Evolutionary conservation across 2,113 vertebrate species (phyloP).

Genomic region (Chloropsis cyanopogon): DNA sequence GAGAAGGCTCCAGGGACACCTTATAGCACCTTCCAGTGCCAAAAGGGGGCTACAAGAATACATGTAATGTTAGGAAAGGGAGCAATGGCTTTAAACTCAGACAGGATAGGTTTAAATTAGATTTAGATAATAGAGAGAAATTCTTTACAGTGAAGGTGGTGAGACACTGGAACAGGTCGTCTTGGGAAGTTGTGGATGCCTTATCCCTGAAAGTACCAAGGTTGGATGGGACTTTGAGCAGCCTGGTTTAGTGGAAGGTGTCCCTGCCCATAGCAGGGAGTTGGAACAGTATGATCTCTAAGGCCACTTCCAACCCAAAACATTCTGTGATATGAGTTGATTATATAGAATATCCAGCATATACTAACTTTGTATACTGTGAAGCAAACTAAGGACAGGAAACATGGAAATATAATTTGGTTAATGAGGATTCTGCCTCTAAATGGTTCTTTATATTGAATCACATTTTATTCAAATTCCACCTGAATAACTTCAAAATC

Average conservation of each 20-base stretch:
- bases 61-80: neutral
- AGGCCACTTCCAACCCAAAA: neutral
- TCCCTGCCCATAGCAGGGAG: neutral
- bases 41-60: neutral
- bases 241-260: neutral
- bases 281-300: neutral
- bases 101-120: neutral
- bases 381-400: neutral
- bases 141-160: neutral
- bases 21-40: neutral
- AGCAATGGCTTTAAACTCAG: neutral
- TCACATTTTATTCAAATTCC: neutral
- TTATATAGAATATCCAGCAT: neutral
- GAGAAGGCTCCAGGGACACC: neutral
- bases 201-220: neutral
- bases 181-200: neutral
- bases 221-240: neutral
- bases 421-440: neutral
- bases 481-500: neutral
- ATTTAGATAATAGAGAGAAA: neutral
- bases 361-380: neutral
- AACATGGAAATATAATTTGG: neutral
- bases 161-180: neutral
- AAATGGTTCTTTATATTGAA: neutral
- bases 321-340: neutral